Evolutionary conservation across 2,113 vertebrate species (phyloP).

Genomic region (Clarias magur): DNA sequence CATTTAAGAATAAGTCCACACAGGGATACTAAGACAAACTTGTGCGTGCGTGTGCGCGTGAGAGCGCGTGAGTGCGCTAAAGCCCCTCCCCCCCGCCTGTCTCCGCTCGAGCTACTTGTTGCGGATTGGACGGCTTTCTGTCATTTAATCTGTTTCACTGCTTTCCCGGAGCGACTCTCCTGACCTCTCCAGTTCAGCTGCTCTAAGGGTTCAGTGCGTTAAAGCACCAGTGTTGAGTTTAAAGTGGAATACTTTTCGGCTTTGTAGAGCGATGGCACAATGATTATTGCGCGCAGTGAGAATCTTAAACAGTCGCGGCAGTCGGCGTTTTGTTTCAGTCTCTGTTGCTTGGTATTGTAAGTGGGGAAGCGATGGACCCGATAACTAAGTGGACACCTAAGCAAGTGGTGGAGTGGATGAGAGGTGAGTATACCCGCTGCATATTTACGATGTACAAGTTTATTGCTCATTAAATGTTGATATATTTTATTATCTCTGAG

Average conservation of each 20-base stretch:
- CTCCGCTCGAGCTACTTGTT: conserved; percentile 5
- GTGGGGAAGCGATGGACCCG: conserved; percentile 71
- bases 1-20: not conserved
- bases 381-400: conserved; percentile 79
- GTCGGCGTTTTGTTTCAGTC: conserved; percentile 4
- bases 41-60: not conserved
- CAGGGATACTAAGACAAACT: not conserved
- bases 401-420: conserved; percentile 81
- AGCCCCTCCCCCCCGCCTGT: conserved; percentile 9
- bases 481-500: not conserved
- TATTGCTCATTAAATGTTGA: too few relatives aligned
- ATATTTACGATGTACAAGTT: not conserved
- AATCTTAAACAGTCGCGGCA: not conserved
- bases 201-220: conserved; percentile 14
- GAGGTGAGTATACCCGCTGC: conserved; percentile 60
- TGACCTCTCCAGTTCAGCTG: not conserved
- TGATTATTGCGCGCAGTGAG: not conserved
- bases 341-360: not conserved
- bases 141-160: conserved; percentile 23
- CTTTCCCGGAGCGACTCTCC: not conserved
- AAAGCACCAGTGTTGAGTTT: not conserved
- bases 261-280: not conserved
- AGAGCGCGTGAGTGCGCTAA: not conserved
- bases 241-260: not conserved
- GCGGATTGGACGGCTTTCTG: not conserved